Base-by-base conservation (phyloP, 1,140 invertebrate genomes). In the Tetramorium parvispinum region DNA sequence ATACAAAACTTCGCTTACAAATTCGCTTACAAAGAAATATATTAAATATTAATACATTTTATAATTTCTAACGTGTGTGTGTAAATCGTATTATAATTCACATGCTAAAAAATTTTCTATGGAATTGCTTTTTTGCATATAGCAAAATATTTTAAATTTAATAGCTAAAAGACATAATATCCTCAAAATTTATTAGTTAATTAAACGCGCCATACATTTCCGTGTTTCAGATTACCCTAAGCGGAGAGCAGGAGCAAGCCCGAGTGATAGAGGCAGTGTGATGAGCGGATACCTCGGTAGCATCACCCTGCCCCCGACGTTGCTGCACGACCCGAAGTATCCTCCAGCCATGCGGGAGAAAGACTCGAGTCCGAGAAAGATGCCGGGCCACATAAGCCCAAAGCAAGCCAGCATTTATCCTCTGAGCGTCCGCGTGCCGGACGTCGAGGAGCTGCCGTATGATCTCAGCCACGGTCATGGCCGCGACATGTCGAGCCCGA, bases 281-380 rank as follows among this genome's bases (percentile, higher is more conserved):
- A 95, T 95, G 95, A 95, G 93, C 92, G 94, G 92, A 93, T 95
- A 95, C 87, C 92, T 94, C 92, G 93, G 93, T 91, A 93, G 89
- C 77, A 93, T 92, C 92, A 94, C 92, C 91, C 92, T 94, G 91
- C 93, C 94, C 93, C 94, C 94, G 89, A 88, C 91, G 83, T 91
- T 93, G 91, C 91, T 93, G 86, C 93, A 93, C 92, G 93, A 94
- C 88, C 93, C 93, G 61, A 94, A 94, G 81, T 95, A 94, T 86
- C 93, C 94, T 76, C 93, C 94, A 95, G 95, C 94, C 92, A 97
- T 98, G 97, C 96, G 97, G 95, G 97, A 97, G 95, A 98, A 98
- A 95, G 97, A 97, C 95, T 97, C 97, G 86, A 97, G 96, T 91
- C 97, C 97, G 85, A 96, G 97, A 92, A 97, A 97, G 95, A 97